Evolutionary conservation across 2,113 vertebrate genomes (phyloP).

Genomic region (Sebastes fasciatus): DNA sequence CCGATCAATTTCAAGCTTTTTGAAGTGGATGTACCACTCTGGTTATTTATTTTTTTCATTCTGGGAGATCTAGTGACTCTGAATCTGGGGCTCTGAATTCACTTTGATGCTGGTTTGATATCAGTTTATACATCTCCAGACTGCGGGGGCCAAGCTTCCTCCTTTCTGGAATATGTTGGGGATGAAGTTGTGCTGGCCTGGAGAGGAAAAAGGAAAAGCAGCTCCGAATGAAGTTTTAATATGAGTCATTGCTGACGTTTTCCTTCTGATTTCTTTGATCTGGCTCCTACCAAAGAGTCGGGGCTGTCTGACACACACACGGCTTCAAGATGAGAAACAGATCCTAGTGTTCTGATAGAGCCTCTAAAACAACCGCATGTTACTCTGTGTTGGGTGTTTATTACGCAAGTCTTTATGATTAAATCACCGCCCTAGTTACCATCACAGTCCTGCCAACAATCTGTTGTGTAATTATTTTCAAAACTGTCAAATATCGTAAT

Average conservation of each 20-base stretch:
- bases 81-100: conserved; percentile 42
- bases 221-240: conserved; percentile 45
- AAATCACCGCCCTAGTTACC: conserved; percentile 15
- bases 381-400: conserved; percentile 9
- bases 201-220: conserved; percentile 28
- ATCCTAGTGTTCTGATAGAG: conserved; percentile 26
- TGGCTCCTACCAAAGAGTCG: conserved; percentile 9
- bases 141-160: conserved; percentile 41
- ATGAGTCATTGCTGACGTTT: conserved; percentile 56
- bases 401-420: conserved; percentile 42
- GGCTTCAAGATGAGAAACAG: conserved; percentile 35
- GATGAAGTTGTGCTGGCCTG: conserved; percentile 38
- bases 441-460: not conserved
- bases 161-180: conserved; percentile 50
- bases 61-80: conserved; percentile 39
- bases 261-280: conserved; percentile 61
- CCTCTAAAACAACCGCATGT: conserved; percentile 8
- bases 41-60: not conserved
- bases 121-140: conserved; percentile 41
- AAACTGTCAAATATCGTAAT: not conserved
- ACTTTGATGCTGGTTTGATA: conserved; percentile 70
- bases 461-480: not conserved
- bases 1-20: conserved; percentile 21
- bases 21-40: conserved; percentile 29
- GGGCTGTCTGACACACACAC: conserved; percentile 38